Conservation (phyloP, 2,888 invertebrate genomes). For the Macroteleia sp. region DNA sequence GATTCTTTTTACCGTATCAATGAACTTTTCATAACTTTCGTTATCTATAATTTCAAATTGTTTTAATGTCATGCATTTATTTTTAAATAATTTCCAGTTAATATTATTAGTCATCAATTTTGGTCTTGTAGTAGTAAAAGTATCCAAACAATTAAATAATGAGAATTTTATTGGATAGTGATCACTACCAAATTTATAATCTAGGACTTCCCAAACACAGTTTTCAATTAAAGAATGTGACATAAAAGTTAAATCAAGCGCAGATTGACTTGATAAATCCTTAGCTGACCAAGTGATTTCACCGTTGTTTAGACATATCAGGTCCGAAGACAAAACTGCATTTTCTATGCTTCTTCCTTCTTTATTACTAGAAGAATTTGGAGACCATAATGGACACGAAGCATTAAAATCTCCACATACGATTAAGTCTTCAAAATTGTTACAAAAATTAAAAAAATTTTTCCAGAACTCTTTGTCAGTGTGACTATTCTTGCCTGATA, state of each 20-base stretch:
- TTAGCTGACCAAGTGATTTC: conserved; percentile 9
- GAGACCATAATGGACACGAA: neutral
- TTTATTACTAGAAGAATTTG: neutral
- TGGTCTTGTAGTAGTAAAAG: neutral
- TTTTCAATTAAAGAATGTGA: neutral
- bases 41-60: no score
- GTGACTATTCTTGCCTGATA: neutral
- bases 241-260: conserved; percentile 18
- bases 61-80: no score
- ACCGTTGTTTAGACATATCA: conserved; percentile 6
- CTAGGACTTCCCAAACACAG: conserved; percentile 13
- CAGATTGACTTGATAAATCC: neutral
- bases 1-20: neutral
- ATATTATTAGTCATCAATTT: neutral
- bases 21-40: no score
- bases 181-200: conserved; percentile 12
- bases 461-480: conserved; percentile 19
- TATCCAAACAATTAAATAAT: neutral
- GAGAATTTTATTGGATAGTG: conserved; percentile 4
- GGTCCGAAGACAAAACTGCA: neutral
- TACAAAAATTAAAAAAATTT: neutral
- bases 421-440: neutral
- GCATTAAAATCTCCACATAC: conserved; percentile 30
- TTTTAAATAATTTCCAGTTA: neutral
- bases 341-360: conserved; percentile 6